Percentiles rank a stretch among this genome's conserved stretches.
Evolutionary conservation across 1,140 invertebrate genomes (phyloP).

Genomic region (Cecropterus lyciades): DNA sequence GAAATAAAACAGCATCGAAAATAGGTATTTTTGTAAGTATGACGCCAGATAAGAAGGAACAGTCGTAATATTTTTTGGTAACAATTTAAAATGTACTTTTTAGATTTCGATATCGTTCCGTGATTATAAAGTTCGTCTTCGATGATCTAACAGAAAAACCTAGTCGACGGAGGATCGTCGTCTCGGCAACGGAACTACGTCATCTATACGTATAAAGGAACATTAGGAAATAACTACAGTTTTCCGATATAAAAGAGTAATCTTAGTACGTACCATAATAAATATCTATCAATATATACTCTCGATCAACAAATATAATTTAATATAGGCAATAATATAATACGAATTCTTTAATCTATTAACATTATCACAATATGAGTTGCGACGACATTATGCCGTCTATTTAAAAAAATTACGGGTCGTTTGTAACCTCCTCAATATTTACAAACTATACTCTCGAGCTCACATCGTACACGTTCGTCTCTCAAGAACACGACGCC

Average conservation of each 20-base stretch:
- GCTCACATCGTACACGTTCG: slow-evolving; percentile 47
- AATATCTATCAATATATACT: slow-evolving; percentile 81
- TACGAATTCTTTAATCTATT: slow-evolving; percentile 76
- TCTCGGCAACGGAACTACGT: slow-evolving; percentile 48
- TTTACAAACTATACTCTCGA: slow-evolving; percentile 57
- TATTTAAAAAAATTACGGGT: slow-evolving; percentile 61
- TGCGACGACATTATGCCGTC: slow-evolving; percentile 76
- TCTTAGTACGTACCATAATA: slow-evolving; percentile 75
- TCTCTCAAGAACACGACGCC: slow-evolving; percentile 37
- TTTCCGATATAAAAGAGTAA: slow-evolving; percentile 76
- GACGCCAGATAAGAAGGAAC: slow-evolving; percentile 34
- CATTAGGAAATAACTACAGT: slow-evolving; percentile 64
- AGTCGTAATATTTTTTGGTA: slow-evolving; percentile 35
- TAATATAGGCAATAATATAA: slow-evolving; percentile 79
- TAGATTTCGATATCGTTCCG: slow-evolving; percentile 33
- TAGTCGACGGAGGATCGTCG: slow-evolving; percentile 26
- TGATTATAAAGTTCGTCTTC: slow-evolving; percentile 23
- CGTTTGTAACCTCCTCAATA: slow-evolving; percentile 55
- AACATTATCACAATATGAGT: slow-evolving; percentile 79
- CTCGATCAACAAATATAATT: slow-evolving; percentile 82
- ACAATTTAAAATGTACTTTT: slow-evolving; percentile 27
- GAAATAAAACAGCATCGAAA: slow-evolving; percentile 41
- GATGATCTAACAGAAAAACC: slow-evolving; percentile 37
- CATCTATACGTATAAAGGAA: slow-evolving; percentile 63
- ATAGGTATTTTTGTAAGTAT: slow-evolving; percentile 30